phyloP scores from a whole-genome alignment of 2,888 invertebrate species.

The Uloborus plumipes region DNA sequence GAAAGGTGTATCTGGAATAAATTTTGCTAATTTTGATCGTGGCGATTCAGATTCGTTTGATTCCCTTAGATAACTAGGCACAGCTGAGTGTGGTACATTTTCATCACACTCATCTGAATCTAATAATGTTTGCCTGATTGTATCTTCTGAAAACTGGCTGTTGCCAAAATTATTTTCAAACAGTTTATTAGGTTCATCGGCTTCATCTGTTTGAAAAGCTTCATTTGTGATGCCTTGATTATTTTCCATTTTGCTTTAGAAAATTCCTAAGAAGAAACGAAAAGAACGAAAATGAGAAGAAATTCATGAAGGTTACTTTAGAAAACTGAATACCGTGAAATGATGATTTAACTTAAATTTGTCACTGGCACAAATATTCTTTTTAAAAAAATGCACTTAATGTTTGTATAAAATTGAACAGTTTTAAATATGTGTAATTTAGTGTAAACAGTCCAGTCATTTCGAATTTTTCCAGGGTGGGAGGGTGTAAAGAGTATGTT shows the following conservation, averaged over 20 bases:
- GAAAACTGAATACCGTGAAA: background rate
- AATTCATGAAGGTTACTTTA: background rate
- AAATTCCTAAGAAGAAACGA: slow-evolving; percentile 6
- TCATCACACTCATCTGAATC: slow-evolving; percentile 28
- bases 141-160: slow-evolving; percentile 12
- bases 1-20: slow-evolving; percentile 44
- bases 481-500: too few species aligned
- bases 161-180: slow-evolving; percentile 4
- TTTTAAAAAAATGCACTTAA: too few species aligned
- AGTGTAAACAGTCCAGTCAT: too few species aligned
- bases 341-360: too few species aligned
- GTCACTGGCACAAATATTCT: too few species aligned
- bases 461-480: too few species aligned
- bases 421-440: too few species aligned
- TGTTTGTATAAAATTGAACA: too few species aligned
- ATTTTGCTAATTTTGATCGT: slow-evolving; percentile 46
- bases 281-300: background rate
- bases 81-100: background rate
- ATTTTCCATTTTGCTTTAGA: slow-evolving; percentile 20
- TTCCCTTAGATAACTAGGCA: slow-evolving; percentile 17
- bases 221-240: slow-evolving; percentile 13
- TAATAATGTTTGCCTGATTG: slow-evolving; percentile 16
- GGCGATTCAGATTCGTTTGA: slow-evolving; percentile 40
- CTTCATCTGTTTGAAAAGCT: slow-evolving; percentile 27
- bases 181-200: slow-evolving; percentile 54